A percentile compares a stretch with the other conserved stretches of the same genome.
Conservation (phyloP, 2,113 vertebrate species). For the human (Homo sapiens) region GRCh38 chr2:94987501-94988000, state of each 20-base stretch:
- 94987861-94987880: fast-evolving
- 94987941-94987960: neutral
- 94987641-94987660: neutral
- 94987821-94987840: fast-evolving
- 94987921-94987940: fast-evolving
- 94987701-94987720: neutral
- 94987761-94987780: neutral
- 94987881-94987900: neutral
- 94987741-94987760: neutral
- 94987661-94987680: neutral
- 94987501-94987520: neutral
- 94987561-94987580: neutral
- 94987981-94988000: neutral
- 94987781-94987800: neutral
- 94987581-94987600: neutral
- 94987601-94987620: neutral
- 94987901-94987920: neutral
- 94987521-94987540: too few relatives aligned
- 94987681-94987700: neutral
- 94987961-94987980: neutral
- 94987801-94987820: neutral
- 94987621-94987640: too few relatives aligned
- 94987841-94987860: neutral
- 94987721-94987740: fast-evolving
- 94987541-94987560: neutral